These are phyloP conservation scores for Entomyzon cyanotis DNA, from an alignment of 2,113 vertebrate species.

Conservation along the genomic window DNA sequence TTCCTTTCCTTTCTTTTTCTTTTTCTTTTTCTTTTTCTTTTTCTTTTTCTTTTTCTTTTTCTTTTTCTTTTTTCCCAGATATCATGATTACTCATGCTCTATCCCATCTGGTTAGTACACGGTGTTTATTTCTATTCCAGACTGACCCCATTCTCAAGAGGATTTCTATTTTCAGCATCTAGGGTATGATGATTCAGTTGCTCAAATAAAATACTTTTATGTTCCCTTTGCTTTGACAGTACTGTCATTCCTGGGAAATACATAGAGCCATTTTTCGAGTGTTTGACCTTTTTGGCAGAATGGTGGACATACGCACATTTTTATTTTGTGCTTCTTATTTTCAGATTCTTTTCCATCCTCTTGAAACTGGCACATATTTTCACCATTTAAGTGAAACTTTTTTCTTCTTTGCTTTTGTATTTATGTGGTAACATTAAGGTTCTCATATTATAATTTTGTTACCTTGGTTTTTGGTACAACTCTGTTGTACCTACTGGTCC, in stretches of 20 bases:
- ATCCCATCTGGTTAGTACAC: background rate
- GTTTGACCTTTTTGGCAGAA: background rate
- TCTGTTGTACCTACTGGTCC: background rate
- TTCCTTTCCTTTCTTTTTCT: too few species aligned
- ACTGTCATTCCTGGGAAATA: background rate
- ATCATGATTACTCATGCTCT: background rate
- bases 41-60: background rate
- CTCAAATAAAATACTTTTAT: background rate
- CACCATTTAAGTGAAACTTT: background rate
- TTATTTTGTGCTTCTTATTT: background rate
- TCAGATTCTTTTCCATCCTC: background rate
- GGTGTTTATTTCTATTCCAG: slow-evolving; percentile 45
- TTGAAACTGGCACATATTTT: background rate
- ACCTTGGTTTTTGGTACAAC: background rate
- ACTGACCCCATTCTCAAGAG: slow-evolving; percentile 41
- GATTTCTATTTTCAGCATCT: slow-evolving; percentile 29
- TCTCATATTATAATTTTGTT: background rate
- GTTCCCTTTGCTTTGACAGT: background rate
- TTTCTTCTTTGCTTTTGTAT: background rate
- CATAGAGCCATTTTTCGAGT: background rate
- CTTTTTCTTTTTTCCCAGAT: background rate
- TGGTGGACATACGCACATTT: background rate
- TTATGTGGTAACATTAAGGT: background rate
- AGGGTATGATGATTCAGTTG: slow-evolving; percentile 21
- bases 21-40: too few species aligned